phyloP scores from a whole-genome alignment of 2,113 vertebrate species.

The Sitta europaea region DNA sequence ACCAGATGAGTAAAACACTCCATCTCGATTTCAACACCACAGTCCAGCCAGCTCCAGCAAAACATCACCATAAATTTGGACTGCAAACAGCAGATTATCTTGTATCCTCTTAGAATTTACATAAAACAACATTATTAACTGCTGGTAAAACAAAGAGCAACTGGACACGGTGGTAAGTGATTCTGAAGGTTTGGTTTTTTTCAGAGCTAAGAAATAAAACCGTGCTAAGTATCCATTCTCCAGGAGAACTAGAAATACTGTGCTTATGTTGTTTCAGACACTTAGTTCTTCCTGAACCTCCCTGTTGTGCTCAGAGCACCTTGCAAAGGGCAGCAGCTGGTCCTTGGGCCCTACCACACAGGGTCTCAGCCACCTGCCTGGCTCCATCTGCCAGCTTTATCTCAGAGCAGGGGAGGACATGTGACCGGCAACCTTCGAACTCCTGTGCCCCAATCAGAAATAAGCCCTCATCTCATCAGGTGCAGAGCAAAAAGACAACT shows the following conservation, averaged over 20 bases:
- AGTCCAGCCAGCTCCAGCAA: neutral
- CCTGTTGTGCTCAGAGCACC: neutral
- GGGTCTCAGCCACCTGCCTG: neutral
- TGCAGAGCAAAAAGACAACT: neutral
- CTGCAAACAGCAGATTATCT: neutral
- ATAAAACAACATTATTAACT: neutral
- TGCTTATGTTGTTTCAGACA: neutral
- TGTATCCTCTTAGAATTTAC: neutral
- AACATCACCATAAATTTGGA: neutral
- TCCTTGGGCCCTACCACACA: neutral
- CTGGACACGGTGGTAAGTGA: neutral
- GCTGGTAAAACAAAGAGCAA: neutral
- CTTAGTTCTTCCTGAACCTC: neutral
- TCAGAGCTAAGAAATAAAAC: neutral
- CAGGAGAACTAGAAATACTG: neutral
- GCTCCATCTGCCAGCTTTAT: neutral
- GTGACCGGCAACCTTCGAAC: neutral
- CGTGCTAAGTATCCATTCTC: neutral
- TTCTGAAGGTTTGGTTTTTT: neutral
- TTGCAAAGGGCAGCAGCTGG: neutral
- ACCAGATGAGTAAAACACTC: neutral
- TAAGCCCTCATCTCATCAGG: neutral
- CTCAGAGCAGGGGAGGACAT: neutral
- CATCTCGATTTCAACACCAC: neutral
- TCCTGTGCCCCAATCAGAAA: neutral